These are phyloP conservation scores for Torymus tubicola DNA, from an alignment of 2,888 invertebrate species.

Conservation along the genomic window DNA sequence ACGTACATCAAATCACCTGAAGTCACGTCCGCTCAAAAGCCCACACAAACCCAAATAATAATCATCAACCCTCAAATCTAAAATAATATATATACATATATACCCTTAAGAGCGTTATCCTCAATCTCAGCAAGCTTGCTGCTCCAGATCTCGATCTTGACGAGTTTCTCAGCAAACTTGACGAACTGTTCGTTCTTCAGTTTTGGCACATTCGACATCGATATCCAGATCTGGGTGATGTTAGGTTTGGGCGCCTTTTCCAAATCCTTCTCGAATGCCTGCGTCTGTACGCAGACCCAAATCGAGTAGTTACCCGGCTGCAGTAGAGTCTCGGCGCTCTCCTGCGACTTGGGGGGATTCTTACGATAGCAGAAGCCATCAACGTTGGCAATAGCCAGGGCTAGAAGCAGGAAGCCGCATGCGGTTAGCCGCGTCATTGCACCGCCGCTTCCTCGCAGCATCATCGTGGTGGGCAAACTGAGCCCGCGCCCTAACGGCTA, in stretches of 20 bases:
- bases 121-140: constrained; percentile 57
- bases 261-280: constrained; percentile 35
- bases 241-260: constrained; percentile 48
- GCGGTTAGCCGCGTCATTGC: neutral
- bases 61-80: neutral
- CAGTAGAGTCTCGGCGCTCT: constrained; percentile 34
- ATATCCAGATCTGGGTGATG: constrained; percentile 47
- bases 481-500: constrained; percentile 3
- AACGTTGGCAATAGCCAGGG: constrained; percentile 2
- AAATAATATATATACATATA: neutral
- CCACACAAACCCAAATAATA: too few species aligned
- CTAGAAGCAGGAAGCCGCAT: constrained; percentile 17
- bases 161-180: constrained; percentile 48
- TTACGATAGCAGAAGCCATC: constrained; percentile 56
- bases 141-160: constrained; percentile 52
- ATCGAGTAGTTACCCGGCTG: constrained; percentile 52
- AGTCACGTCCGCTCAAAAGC: too few species aligned
- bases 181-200: constrained; percentile 50
- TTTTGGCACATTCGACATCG: constrained; percentile 52
- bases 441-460: constrained; percentile 5
- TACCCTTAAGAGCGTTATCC: constrained; percentile 56
- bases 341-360: constrained; percentile 48
- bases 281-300: constrained; percentile 51
- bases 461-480: constrained; percentile 38
- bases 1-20: too few species aligned